Evolutionary conservation across 2,113 vertebrate species (phyloP).

Genomic region (Odontesthes bonariensis): DNA sequence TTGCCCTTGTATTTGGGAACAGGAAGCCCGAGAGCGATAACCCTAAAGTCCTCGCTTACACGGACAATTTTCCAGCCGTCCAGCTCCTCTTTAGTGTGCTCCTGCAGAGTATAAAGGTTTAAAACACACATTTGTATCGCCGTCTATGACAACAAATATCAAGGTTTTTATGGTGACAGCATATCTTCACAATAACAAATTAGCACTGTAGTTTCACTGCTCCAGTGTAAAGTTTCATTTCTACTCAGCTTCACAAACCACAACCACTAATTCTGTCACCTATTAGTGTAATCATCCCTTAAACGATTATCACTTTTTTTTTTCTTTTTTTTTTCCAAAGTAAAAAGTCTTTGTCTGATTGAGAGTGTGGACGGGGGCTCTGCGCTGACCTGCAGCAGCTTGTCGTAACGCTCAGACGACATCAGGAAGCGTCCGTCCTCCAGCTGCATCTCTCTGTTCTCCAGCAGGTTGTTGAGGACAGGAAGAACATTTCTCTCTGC

Average conservation of each 20-base stretch:
- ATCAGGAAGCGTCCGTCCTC: slow-evolving; percentile 98
- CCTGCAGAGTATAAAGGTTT: slow-evolving; percentile 75
- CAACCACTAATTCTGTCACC: neutral
- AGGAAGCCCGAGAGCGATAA: slow-evolving; percentile 95
- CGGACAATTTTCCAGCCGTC: slow-evolving; percentile 95
- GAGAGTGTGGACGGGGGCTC: neutral
- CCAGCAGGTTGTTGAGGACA: slow-evolving; percentile 95
- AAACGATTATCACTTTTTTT: neutral
- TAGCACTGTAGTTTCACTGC: slow-evolving; percentile 10
- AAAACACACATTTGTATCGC: neutral
- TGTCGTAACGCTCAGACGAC: slow-evolving; percentile 94
- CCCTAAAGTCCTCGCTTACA: slow-evolving; percentile 97
- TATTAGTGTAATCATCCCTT: neutral
- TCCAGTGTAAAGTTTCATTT: slow-evolving; percentile 19
- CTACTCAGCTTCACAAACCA: neutral
- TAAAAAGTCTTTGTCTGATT: neutral
- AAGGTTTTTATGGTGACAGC: neutral
- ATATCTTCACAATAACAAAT: neutral
- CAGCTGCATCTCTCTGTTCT: slow-evolving; percentile 98
- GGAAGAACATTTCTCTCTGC: slow-evolving; percentile 95
- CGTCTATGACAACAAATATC: neutral
- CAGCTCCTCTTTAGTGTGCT: slow-evolving; percentile 91
- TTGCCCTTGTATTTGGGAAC: slow-evolving; percentile 96
- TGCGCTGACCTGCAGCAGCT: slow-evolving; percentile 89
- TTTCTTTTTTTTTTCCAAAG: neutral